These are phyloP conservation scores for Apodemus agrarius DNA, from an alignment of 2,797 vertebrate genomes.

Conservation along the genomic window DNA sequence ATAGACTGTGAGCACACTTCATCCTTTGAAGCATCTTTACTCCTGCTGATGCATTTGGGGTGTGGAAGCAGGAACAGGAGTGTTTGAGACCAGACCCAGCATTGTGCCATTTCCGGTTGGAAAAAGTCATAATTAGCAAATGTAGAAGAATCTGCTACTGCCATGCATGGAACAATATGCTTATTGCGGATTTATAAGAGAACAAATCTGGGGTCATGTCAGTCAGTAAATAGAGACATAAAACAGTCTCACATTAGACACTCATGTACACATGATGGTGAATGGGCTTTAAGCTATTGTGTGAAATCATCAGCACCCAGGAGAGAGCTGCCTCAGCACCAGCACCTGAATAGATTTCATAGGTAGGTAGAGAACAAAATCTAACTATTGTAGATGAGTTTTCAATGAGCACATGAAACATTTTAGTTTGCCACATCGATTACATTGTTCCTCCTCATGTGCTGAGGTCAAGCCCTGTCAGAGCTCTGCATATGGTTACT, in stretches of 20 bases:
- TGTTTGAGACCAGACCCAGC: not conserved
- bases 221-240: not conserved
- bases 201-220: not conserved
- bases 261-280: not conserved
- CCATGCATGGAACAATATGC: not conserved
- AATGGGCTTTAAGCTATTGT: not conserved
- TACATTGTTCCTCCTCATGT: not conserved
- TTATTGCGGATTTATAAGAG: not conserved
- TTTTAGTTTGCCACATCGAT: not conserved
- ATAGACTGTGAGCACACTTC: not conserved
- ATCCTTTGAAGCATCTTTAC: not conserved
- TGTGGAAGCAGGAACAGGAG: not conserved
- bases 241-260: not conserved
- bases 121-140: not conserved
- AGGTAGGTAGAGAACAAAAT: not conserved
- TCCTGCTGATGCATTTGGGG: not conserved
- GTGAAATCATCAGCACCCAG: not conserved
- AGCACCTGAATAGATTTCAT: not conserved
- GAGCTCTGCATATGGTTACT: not conserved
- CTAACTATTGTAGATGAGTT: not conserved
- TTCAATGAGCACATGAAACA: not conserved
- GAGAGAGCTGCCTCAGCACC: not conserved
- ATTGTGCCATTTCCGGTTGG: not conserved
- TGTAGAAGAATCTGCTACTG: not conserved
- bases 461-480: too few species aligned